phyloP scores from a whole-genome alignment of 2,113 vertebrate genomes.

The Phrynosoma blainvillii region DNA sequence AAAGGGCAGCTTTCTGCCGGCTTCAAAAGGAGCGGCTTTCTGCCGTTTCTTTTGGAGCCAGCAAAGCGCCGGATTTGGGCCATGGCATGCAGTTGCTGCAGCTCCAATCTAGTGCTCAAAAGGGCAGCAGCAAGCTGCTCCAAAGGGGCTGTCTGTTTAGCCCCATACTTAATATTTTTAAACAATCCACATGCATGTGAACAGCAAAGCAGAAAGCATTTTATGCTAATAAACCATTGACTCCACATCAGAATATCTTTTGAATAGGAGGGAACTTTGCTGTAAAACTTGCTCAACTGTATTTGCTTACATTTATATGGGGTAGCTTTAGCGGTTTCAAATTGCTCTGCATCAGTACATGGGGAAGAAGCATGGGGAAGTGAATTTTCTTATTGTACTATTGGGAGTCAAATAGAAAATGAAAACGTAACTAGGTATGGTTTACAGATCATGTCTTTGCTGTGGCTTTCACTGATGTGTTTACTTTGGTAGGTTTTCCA shows the following conservation, averaged over 20 bases:
- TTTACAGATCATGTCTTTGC: neutral
- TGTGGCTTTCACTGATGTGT: slow-evolving; percentile 3
- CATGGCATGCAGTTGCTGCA: no score
- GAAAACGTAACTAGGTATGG: neutral
- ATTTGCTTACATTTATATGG: slow-evolving; percentile 54
- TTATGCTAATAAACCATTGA: slow-evolving; percentile 27
- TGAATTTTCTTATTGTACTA: neutral
- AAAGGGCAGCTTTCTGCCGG: no score
- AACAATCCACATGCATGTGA: slow-evolving; percentile 26
- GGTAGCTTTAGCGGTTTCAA: slow-evolving; percentile 44
- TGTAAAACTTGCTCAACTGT: slow-evolving; percentile 40
- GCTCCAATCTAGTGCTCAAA: no score
- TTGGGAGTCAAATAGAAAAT: slow-evolving; percentile 19
- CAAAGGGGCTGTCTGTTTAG: no score
- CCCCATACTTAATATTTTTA: neutral
- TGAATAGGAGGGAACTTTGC: slow-evolving; percentile 24
- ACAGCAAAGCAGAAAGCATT: slow-evolving; percentile 40
- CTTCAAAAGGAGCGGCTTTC: no score
- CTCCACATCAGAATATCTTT: slow-evolving; percentile 36
- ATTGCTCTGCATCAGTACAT: slow-evolving; percentile 40
- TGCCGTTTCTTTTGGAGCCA: no score
- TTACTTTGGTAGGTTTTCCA: neutral
- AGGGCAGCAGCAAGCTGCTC: no score
- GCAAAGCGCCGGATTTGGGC: no score
- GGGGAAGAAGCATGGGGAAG: neutral